These are phyloP conservation scores for Agrenia bidenticulata DNA, from an alignment of 2,888 invertebrate genomes.

Conservation along the genomic window DNA sequence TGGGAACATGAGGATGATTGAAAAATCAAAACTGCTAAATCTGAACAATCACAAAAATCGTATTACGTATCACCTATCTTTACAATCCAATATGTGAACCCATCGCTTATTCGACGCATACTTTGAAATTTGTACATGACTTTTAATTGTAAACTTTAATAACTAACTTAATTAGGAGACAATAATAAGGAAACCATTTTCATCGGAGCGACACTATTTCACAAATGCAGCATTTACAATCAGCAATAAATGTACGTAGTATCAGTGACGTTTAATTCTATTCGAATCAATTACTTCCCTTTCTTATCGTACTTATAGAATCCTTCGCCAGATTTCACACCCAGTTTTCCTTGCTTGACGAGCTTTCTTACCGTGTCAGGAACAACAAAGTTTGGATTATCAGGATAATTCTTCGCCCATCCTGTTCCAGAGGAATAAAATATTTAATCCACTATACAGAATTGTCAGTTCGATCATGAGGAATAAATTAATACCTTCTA, in stretches of 20 bases:
- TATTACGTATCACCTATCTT: too few species aligned
- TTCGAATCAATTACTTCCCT: slow-evolving; percentile 26
- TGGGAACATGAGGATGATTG: slow-evolving; percentile 12
- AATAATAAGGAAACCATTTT: too few species aligned
- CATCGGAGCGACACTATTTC: too few species aligned
- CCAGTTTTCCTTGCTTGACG: slow-evolving; percentile 62
- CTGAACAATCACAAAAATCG: too few species aligned
- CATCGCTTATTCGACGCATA: too few species aligned
- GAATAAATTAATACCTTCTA: slow-evolving; percentile 62
- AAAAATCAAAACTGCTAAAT: not conserved
- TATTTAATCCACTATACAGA: not conserved
- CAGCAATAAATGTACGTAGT: too few species aligned
- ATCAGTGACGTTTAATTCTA: too few species aligned
- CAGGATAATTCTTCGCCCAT: slow-evolving; percentile 60
- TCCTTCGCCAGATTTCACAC: slow-evolving; percentile 62
- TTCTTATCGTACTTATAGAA: slow-evolving; percentile 61
- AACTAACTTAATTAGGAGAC: not conserved
- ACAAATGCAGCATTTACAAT: too few species aligned
- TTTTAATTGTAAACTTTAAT: not conserved
- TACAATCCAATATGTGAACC: too few species aligned
- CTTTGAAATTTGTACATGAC: not conserved
- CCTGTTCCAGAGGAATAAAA: slow-evolving; percentile 55
- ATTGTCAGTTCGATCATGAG: not conserved
- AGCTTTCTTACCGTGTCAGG: slow-evolving; percentile 58
- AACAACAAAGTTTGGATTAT: slow-evolving; percentile 55